These are phyloP conservation scores for Simalia tracyae DNA, from an alignment of 2,797 vertebrate species.

Conservation along the genomic window DNA sequence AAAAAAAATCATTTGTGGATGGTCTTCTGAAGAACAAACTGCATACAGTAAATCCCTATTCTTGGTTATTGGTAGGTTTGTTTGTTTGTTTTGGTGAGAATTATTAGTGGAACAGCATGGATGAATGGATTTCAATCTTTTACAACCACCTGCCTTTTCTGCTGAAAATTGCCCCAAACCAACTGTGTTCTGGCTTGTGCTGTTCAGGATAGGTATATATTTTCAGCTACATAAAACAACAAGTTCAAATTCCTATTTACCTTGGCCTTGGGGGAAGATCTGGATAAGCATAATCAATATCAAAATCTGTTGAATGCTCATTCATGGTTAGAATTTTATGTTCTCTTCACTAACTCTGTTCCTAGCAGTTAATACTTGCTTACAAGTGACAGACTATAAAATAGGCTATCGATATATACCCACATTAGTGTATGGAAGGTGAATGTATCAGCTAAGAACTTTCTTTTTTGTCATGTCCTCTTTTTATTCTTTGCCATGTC, in stretches of 20 bases:
- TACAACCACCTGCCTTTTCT: not conserved
- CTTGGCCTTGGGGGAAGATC: not conserved
- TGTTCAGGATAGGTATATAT: not conserved
- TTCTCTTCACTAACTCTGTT: not conserved
- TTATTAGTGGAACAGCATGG: not conserved
- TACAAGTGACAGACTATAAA: conserved; percentile 1
- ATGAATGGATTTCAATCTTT: not conserved
- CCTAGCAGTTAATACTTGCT: not conserved
- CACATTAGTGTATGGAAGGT: conserved; percentile 31
- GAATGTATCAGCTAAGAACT: not conserved
- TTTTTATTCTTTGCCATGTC: conserved; percentile 16
- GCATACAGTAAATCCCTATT: not conserved
- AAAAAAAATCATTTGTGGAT: not conserved
- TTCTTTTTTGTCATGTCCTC: not conserved
- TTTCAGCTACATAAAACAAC: not conserved
- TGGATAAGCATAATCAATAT: not conserved
- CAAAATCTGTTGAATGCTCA: not conserved
- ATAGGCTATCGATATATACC: conserved; percentile 1
- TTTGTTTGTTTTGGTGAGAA: not conserved
- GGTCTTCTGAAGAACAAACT: not conserved
- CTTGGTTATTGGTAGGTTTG: not conserved
- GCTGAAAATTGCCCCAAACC: not conserved
- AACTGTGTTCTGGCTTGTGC: not conserved
- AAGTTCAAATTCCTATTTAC: not conserved
- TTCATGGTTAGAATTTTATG: not conserved